Percentiles rank a stretch among this genome's conserved stretches.
Evolutionary conservation across 2,113 vertebrate genomes (phyloP).

Genomic region (Albula glossodonta): DNA sequence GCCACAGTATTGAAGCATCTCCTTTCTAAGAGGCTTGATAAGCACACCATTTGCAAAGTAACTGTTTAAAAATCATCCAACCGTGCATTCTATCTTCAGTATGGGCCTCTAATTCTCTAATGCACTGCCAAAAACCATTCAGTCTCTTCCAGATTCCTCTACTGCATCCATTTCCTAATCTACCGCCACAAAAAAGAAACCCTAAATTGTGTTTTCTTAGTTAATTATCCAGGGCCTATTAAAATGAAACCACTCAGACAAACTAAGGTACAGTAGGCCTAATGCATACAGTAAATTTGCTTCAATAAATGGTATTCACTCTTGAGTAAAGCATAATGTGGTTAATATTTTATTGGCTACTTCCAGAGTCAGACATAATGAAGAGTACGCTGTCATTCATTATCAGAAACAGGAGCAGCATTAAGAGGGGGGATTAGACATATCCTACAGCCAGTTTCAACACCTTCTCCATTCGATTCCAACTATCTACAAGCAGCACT

Average conservation of each 20-base stretch:
- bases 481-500: neutral
- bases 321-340: conserved; percentile 24
- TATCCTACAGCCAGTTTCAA: neutral
- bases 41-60: neutral
- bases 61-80: neutral
- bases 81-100: neutral
- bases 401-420: neutral
- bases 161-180: conserved; percentile 7
- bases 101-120: neutral
- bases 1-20: neutral
- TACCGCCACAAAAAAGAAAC: conserved; percentile 13
- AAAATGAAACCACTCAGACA: conserved; percentile 30
- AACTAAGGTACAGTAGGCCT: conserved; percentile 15
- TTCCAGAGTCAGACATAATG: neutral
- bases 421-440: neutral
- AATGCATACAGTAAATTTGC: conserved; percentile 27
- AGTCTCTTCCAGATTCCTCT: conserved; percentile 1
- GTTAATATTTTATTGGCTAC: conserved; percentile 22
- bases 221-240: conserved; percentile 12
- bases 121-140: conserved; percentile 13
- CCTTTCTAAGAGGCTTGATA: neutral
- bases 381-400: too few species aligned
- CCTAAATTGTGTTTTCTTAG: conserved; percentile 15
- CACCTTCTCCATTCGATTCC: neutral
- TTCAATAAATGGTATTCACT: conserved; percentile 29